Evolutionary conservation across 2,797 vertebrate species (phyloP).

Genomic region (Myotis planiceps): DNA sequence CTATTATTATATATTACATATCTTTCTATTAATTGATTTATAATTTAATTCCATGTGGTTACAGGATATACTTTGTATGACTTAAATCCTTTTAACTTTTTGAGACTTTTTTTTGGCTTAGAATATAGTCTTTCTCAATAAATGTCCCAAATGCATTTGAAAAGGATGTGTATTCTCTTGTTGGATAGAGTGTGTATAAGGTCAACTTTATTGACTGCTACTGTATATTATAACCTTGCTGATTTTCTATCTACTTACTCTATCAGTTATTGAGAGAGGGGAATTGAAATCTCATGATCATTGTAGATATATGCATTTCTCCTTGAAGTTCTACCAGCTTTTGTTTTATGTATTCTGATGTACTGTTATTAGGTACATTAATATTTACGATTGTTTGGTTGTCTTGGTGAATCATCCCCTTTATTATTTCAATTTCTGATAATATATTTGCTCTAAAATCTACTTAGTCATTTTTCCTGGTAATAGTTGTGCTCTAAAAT

Average conservation of each 20-base stretch:
- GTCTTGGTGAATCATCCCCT: neutral
- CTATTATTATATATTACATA: neutral
- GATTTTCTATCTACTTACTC: neutral
- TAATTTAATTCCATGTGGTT: neutral
- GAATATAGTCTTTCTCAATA: neutral
- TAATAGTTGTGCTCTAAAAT: neutral
- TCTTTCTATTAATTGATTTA: neutral
- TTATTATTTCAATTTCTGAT: slow-evolving; percentile 37
- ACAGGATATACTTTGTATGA: neutral
- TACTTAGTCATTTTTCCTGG: slow-evolving; percentile 33
- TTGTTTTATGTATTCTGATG: slow-evolving; percentile 17
- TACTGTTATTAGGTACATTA: neutral
- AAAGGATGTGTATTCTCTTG: neutral
- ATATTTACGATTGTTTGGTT: neutral
- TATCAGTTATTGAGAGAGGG: neutral
- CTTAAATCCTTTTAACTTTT: slow-evolving; percentile 22
- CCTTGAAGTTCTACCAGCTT: neutral
- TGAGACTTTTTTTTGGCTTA: neutral
- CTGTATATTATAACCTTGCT: neutral
- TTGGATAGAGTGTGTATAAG: neutral
- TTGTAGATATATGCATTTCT: neutral
- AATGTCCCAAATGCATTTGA: neutral
- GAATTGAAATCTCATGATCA: neutral
- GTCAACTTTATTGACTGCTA: neutral
- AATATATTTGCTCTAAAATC: neutral